Evolutionary conservation across 1,140 invertebrate species (phyloP), one percentile per base, ranked within the genome.

Genomic region (Euura saliciscinereae): DNA sequence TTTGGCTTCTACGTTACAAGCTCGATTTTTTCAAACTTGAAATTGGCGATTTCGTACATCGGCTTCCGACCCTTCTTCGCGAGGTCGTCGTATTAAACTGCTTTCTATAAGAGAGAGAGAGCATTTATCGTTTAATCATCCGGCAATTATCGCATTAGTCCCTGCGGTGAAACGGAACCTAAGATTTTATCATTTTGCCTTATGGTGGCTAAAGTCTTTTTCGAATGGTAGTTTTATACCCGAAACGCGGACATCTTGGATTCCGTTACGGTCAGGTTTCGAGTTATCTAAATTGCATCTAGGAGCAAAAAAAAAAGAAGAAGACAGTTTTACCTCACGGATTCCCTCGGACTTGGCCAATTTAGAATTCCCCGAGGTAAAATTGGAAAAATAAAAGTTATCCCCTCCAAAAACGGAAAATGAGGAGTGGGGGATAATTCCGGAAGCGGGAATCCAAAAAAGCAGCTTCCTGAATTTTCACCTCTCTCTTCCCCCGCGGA

Each of bases 281-380:
- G 8, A 59, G 51, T 59, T 59, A 59, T 59, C 51, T 59, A 59
- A 59, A 59, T 59, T 59, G 51, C 51, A 59, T 59, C 51, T 59
- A n/a, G 51, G 51, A 59, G 28, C 28, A 28, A 28, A 28, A 28
- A 28, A 28, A 28, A 28, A 28, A 28, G 1, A 28, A 28, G 28
- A 28, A 28, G 28, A 28, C 28, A n/a, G 51, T 59, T 59, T n/a
- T 59, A 28, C 28, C 28, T 28, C 13, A n/a, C 51, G 51, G 51
- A 59, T n/a, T n/a, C 10, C 6, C 51, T n/a, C 51, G 51, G 3
- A 59, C 13, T 11, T n/a, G 51, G 51, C 51, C 51, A 59, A 59
- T 59, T 59, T 59, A n/a, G 51, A 59, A 59, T 59, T 59, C 51
- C 13, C 28, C 28, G 28, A 28, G 28, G 28, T 28, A 28, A n/a